Evolutionary conservation across 2,113 vertebrate genomes (phyloP).

Genomic region (Strigops habroptila): DNA sequence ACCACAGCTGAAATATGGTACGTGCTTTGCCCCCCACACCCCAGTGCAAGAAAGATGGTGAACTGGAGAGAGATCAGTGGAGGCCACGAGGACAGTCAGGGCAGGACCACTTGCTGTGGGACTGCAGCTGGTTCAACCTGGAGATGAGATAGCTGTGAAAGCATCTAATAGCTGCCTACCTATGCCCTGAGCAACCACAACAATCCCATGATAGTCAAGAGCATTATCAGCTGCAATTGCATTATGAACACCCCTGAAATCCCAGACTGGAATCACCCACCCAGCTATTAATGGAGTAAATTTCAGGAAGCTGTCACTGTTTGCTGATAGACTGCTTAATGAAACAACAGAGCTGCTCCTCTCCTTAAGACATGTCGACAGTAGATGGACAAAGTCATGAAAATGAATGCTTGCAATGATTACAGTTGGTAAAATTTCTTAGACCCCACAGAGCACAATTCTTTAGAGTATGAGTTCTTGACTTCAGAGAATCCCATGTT

Average conservation of each 20-base stretch:
- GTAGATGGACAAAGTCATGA: neutral
- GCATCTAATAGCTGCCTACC: neutral
- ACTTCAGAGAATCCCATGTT: neutral
- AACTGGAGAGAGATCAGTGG: neutral
- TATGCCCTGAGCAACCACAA: neutral
- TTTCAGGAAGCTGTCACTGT: neutral
- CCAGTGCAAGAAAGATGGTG: neutral
- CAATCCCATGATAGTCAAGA: neutral
- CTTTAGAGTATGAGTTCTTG: neutral
- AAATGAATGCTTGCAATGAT: neutral
- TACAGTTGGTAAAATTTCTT: neutral
- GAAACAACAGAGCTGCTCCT: neutral
- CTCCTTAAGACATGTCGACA: neutral
- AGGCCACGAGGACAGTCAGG: neutral
- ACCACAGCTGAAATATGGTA: neutral
- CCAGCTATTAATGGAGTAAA: neutral
- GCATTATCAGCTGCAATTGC: neutral
- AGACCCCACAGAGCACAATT: neutral
- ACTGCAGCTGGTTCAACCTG: neutral
- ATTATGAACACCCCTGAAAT: neutral
- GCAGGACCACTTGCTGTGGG: neutral
- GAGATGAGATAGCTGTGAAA: neutral
- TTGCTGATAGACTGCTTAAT: neutral
- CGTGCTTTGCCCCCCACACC: rapidly evolving
- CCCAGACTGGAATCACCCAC: neutral